Evolutionary conservation across 2,113 vertebrate species (phyloP).

Genomic region (Morone chrysops): DNA sequence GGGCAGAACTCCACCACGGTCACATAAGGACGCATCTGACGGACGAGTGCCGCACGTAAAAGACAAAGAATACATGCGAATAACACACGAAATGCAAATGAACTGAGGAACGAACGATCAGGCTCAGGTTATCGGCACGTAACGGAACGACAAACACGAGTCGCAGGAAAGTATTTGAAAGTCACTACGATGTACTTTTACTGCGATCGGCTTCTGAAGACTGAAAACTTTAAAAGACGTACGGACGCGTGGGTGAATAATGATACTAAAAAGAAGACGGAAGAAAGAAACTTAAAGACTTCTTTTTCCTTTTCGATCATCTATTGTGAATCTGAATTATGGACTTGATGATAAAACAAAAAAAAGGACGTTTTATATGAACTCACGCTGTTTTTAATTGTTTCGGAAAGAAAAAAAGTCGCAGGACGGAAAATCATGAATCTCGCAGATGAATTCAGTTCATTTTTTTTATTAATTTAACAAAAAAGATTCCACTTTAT

Average conservation of each 20-base stretch:
- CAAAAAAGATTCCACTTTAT: neutral
- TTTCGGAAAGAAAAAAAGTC: conserved; percentile 35
- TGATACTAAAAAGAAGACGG: neutral
- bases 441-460: conserved; percentile 24
- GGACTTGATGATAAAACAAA: conserved; percentile 20
- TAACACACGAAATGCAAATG: conserved; percentile 24
- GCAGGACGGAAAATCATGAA: conserved; percentile 5
- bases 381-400: conserved; percentile 64
- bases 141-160: neutral
- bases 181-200: neutral
- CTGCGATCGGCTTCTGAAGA: neutral
- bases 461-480: conserved; percentile 7
- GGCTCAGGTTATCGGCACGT: conserved; percentile 54
- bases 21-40: conserved; percentile 58
- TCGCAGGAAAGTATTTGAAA: neutral
- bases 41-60: neutral
- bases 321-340: conserved; percentile 45
- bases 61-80: neutral
- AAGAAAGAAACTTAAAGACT: conserved; percentile 10
- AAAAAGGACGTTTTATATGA: conserved; percentile 60
- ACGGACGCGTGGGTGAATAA: neutral
- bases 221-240: neutral
- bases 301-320: conserved; percentile 21
- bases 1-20: conserved; percentile 83
- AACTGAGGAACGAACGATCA: neutral